Percentiles rank a stretch among this genome's conserved stretches.
Conservation (phyloP, 2,888 invertebrate genomes). For the Dexiosoma caninum region DNA sequence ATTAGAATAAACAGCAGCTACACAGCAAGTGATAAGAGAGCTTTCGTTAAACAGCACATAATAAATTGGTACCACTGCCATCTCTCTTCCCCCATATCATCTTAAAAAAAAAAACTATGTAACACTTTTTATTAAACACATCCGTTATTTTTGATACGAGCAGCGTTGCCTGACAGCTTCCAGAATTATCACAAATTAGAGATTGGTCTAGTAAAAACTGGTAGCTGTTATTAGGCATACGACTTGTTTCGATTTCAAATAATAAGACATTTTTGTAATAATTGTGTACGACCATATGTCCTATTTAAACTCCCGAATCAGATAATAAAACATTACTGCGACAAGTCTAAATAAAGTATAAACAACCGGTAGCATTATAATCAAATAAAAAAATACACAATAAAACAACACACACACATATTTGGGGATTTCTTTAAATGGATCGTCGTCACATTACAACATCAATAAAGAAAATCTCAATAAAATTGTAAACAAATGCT, state of each 20-base stretch:
- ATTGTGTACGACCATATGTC: too few relatives aligned
- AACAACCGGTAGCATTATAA: neutral
- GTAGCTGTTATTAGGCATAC: too few relatives aligned
- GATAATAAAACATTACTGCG: too few relatives aligned
- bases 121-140: slow-evolving; percentile 28
- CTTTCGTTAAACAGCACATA: slow-evolving; percentile 27
- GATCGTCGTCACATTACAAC: neutral
- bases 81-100: neutral
- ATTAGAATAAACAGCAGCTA: neutral
- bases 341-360: too few relatives aligned
- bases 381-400: neutral
- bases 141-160: slow-evolving; percentile 41
- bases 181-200: too few relatives aligned
- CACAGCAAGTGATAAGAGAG: slow-evolving; percentile 24
- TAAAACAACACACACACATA: neutral
- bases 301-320: too few relatives aligned
- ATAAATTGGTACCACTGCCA: neutral
- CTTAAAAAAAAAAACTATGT: neutral
- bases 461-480: slow-evolving; percentile 5
- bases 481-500: slow-evolving; percentile 42
- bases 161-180: neutral
- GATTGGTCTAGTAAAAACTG: too few relatives aligned
- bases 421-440: slow-evolving; percentile 14
- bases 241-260: too few relatives aligned
- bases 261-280: too few relatives aligned